A percentile compares a stretch with the other conserved stretches of the same genome.
phyloP scores from a whole-genome alignment of 2,113 vertebrate species.

The Cyanoderma ruficeps region DNA sequence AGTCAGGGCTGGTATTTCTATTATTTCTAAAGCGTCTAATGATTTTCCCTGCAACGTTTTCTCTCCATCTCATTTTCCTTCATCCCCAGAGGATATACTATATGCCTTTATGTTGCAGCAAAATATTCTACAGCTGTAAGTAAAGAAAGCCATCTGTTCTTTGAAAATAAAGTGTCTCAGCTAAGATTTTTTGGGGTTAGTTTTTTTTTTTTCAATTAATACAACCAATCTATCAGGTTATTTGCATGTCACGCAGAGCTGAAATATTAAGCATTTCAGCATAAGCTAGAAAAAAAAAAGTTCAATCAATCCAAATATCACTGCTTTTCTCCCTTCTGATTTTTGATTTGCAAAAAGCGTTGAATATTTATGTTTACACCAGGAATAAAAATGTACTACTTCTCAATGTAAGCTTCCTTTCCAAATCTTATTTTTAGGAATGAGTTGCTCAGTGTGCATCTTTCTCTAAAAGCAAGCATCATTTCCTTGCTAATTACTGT shows the following conservation, averaged over 20 bases:
- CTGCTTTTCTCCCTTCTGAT: background rate
- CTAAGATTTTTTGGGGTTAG: background rate
- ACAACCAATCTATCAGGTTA: background rate
- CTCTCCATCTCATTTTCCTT: background rate
- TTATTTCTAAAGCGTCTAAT: background rate
- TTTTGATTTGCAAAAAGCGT: background rate
- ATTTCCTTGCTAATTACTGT: background rate
- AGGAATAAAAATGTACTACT: background rate
- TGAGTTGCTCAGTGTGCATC: background rate
- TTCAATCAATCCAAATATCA: background rate
- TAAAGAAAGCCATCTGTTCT: conserved; percentile 31
- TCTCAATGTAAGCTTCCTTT: background rate
- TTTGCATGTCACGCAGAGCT: background rate
- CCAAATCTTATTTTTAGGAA: background rate
- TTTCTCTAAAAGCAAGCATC: background rate
- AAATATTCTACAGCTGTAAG: background rate
- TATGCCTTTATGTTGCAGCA: background rate
- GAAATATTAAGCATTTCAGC: background rate
- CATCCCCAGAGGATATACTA: background rate
- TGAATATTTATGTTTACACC: background rate
- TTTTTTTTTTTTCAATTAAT: background rate
- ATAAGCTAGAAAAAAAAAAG: background rate
- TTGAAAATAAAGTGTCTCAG: background rate
- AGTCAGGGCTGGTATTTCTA: background rate
- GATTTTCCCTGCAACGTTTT: background rate